Percentiles rank a stretch among this genome's conserved stretches.
Evolutionary conservation across 2,113 vertebrate species (phyloP).

Genomic region (Pachycephala philippinensis): DNA sequence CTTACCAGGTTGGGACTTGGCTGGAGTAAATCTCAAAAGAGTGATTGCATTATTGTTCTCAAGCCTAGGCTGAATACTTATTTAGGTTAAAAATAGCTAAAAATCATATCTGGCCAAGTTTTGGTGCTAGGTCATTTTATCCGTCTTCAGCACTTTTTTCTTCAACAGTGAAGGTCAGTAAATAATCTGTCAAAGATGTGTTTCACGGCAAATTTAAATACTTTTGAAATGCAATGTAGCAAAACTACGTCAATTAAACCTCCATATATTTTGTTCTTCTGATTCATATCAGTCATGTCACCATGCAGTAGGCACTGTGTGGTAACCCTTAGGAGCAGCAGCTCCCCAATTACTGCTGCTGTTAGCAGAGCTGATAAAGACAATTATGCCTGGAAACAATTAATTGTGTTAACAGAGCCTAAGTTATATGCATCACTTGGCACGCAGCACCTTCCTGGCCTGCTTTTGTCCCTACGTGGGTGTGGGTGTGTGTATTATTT

Average conservation of each 20-base stretch:
- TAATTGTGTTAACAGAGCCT: background rate
- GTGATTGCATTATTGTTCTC: background rate
- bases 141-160: background rate
- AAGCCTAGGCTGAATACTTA: background rate
- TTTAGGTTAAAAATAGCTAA: background rate
- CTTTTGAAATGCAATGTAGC: background rate
- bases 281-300: background rate
- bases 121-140: background rate
- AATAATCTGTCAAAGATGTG: background rate
- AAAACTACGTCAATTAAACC: background rate
- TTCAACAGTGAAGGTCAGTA: background rate
- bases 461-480: background rate
- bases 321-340: background rate
- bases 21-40: background rate
- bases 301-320: background rate
- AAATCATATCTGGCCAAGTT: background rate
- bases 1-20: background rate
- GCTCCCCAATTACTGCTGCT: background rate
- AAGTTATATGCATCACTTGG: background rate
- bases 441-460: background rate
- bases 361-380: constrained; percentile 4
- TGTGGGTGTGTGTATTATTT: background rate
- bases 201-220: background rate
- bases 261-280: background rate
- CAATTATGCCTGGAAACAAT: constrained; percentile 19